Conservation (phyloP, 2,888 invertebrate species). For the Nezara viridula region DNA sequence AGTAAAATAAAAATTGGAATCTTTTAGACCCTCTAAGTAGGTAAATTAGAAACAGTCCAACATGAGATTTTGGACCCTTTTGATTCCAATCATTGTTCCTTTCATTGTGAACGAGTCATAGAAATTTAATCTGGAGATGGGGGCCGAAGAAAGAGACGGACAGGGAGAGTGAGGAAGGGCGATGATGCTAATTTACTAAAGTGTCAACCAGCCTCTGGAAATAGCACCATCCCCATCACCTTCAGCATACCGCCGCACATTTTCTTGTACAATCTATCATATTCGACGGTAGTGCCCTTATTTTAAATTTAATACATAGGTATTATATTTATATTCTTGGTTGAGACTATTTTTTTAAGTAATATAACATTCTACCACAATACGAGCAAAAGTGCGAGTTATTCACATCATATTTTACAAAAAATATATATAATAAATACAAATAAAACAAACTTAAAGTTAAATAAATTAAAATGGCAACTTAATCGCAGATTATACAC, state of each 20-base stretch:
- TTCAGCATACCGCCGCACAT: not conserved
- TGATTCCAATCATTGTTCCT: not conserved
- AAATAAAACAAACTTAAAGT: too few relatives aligned
- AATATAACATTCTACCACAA: too few relatives aligned
- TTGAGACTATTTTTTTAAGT: too few relatives aligned
- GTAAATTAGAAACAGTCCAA: not conserved
- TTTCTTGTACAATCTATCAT: not conserved
- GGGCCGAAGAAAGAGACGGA: conserved; percentile 45
- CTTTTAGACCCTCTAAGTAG: not conserved
- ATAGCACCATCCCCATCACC: conserved; percentile 58
- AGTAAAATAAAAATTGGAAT: too few relatives aligned
- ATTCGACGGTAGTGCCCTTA: not conserved
- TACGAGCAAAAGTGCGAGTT: too few relatives aligned
- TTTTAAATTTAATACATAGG: not conserved
- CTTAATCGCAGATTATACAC: too few relatives aligned
- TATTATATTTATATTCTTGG: too few relatives aligned
- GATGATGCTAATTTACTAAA: conserved; percentile 64
- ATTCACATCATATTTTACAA: too few relatives aligned
- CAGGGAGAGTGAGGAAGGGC: conserved; percentile 61
- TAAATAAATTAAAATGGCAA: too few relatives aligned
- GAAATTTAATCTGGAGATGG: conserved; percentile 33
- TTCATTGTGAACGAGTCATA: not conserved
- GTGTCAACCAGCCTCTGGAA: conserved; percentile 64
- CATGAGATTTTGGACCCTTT: not conserved
- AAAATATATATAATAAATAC: too few relatives aligned